A percentile compares a stretch with the other conserved stretches of the same genome.
phyloP scores from a whole-genome alignment of 2,888 invertebrate species.

The Aphodius sticticus region DNA sequence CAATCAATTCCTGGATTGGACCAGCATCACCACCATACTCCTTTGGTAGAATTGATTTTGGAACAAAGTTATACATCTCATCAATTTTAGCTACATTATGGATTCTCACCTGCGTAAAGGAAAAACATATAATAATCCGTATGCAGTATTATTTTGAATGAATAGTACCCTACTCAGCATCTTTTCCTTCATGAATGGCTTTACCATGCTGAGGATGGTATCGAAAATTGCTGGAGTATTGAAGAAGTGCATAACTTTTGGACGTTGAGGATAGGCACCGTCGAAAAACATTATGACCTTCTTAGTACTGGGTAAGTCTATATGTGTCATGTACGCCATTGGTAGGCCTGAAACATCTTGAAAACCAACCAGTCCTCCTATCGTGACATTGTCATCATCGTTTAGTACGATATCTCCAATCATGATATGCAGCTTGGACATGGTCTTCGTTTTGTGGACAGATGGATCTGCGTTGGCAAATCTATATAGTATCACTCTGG shows the following conservation, averaged over 20 bases:
- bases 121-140: conserved; percentile 11
- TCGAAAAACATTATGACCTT: conserved; percentile 62
- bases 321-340: conserved; percentile 61
- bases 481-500: conserved; percentile 50
- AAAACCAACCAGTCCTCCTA: conserved; percentile 58
- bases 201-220: conserved; percentile 65
- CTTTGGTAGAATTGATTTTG: conserved; percentile 66
- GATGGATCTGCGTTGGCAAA: conserved; percentile 49
- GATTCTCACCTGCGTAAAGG: conserved; percentile 61
- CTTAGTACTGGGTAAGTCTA: conserved; percentile 67
- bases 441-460: conserved; percentile 35
- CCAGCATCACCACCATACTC: conserved; percentile 74
- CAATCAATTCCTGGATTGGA: conserved; percentile 57
- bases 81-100: conserved; percentile 62
- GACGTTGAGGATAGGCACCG: conserved; percentile 68
- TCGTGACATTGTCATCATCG: conserved; percentile 71
- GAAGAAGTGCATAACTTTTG: conserved; percentile 67
- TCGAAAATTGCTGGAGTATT: conserved; percentile 69
- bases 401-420: conserved; percentile 66
- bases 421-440: conserved; percentile 65
- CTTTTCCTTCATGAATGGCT: conserved; percentile 68
- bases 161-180: conserved; percentile 28
- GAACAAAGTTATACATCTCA: conserved; percentile 66
- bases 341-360: conserved; percentile 66
- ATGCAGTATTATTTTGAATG: background rate